These are phyloP conservation scores for Agrochola macilenta DNA, from an alignment of 2,888 invertebrate genomes.

Conservation along the genomic window DNA sequence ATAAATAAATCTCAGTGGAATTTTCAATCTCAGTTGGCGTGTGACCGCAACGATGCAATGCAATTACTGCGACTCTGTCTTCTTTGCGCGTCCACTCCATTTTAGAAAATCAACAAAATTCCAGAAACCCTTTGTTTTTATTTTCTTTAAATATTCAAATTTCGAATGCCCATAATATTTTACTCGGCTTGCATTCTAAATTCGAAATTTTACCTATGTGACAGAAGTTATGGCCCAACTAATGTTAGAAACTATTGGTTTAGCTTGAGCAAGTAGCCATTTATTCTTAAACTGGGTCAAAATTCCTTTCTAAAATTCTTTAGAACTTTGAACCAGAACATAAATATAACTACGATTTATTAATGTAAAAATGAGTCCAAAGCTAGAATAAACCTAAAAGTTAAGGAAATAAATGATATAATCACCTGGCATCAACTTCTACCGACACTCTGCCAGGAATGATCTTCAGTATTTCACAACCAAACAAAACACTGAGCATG, in stretches of 20 bases:
- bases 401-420: constrained; percentile 1
- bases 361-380: neutral
- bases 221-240: no score
- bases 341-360: neutral
- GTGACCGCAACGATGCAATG: no score
- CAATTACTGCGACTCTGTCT: no score
- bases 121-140: no score
- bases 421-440: constrained; percentile 97
- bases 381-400: neutral
- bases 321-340: neutral
- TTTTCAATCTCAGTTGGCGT: no score
- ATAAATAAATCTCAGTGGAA: no score
- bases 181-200: no score
- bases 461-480: constrained; percentile 98
- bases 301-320: constrained; percentile 13
- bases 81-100: no score
- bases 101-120: no score
- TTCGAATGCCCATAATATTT: no score
- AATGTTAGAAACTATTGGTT: constrained; percentile 23
- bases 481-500: constrained; percentile 98
- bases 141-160: no score
- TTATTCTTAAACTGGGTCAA: neutral
- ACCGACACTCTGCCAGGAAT: constrained; percentile 99
- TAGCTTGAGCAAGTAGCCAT: neutral
- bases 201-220: no score